phyloP scores from a whole-genome alignment of 2,113 vertebrate species.

The Tautogolabrus adspersus region DNA sequence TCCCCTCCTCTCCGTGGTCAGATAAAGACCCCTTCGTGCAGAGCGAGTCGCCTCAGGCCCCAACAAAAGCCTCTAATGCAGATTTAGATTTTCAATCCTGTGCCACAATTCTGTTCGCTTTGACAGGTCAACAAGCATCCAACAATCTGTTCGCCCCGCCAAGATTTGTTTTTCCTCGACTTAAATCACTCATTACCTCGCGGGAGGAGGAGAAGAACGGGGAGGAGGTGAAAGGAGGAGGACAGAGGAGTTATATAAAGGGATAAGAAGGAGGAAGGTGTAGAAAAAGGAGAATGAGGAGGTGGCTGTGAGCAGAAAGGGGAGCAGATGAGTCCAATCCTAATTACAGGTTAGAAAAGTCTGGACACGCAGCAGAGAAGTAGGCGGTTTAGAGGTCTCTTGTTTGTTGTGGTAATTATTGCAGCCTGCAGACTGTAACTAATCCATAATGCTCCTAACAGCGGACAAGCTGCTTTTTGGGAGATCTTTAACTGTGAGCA shows the following conservation, averaged over 20 bases:
- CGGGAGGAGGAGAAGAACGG: constrained; percentile 18
- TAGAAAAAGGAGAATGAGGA: too few relatives aligned
- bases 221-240: constrained; percentile 15
- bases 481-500: constrained; percentile 37
- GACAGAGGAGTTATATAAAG: neutral
- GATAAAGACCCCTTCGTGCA: constrained; percentile 76
- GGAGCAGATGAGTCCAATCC: constrained; percentile 37
- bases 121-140: constrained; percentile 79
- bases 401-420: constrained; percentile 70
- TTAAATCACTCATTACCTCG: constrained; percentile 56
- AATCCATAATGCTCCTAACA: constrained; percentile 65
- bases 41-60: constrained; percentile 66
- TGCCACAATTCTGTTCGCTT: constrained; percentile 68
- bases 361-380: constrained; percentile 37
- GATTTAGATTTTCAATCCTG: constrained; percentile 83
- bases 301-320: too few relatives aligned
- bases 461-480: constrained; percentile 52
- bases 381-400: constrained; percentile 29
- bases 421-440: constrained; percentile 63
- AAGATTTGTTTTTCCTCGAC: constrained; percentile 61
- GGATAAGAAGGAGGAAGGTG: neutral
- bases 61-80: constrained; percentile 82
- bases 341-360: constrained; percentile 61
- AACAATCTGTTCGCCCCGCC: constrained; percentile 76
- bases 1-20: constrained; percentile 26